Conservation (phyloP, 2,113 vertebrate genomes). For the Pitta sordida region DNA sequence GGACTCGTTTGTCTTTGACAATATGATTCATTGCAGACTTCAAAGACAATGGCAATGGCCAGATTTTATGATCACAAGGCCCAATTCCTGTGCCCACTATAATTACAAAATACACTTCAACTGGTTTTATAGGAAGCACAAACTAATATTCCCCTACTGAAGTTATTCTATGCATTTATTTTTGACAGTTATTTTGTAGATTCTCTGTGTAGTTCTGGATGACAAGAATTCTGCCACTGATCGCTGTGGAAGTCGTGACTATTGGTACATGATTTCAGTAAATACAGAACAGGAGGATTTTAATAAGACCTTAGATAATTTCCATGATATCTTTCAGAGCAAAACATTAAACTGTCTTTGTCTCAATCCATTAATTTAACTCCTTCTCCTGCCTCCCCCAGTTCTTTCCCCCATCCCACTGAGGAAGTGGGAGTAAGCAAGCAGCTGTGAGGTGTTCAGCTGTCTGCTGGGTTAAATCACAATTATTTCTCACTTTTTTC, state of each 20-base stretch:
- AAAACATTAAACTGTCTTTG: neutral
- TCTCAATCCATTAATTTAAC: neutral
- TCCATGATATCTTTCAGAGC: neutral
- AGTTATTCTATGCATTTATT: neutral
- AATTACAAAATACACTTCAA: neutral
- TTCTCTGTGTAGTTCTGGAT: neutral
- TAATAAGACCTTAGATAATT: neutral
- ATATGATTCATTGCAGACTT: neutral
- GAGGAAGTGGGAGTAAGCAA: neutral
- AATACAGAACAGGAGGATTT: neutral
- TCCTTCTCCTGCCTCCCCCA: accelerated
- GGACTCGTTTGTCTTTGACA: accelerated
- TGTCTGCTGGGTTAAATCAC: neutral
- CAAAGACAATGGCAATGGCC: neutral
- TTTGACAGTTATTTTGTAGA: neutral
- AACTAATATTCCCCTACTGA: neutral
- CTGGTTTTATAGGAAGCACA: neutral
- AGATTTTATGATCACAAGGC: neutral
- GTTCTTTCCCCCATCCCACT: neutral
- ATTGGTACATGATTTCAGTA: neutral
- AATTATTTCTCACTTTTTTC: neutral
- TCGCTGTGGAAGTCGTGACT: neutral
- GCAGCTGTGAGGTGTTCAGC: neutral
- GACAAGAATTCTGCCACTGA: neutral
- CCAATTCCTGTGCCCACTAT: neutral